phyloP scores from a whole-genome alignment of 2,113 vertebrate species.

The Nycticryphes semicollaris region DNA sequence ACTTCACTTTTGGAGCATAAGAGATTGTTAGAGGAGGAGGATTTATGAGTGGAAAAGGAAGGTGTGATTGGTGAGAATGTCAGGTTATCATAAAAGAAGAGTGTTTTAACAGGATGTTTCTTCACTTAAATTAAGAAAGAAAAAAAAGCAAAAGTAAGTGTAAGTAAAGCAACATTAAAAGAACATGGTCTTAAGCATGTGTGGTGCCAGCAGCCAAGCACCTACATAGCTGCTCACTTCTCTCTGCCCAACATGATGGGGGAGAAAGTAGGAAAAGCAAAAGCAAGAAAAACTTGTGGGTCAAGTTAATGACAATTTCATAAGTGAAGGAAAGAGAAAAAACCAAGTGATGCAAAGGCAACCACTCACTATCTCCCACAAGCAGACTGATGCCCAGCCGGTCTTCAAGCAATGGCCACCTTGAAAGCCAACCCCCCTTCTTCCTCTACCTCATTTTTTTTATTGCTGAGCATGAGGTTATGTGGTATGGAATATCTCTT shows the following conservation, averaged over 20 bases:
- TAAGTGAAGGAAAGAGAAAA: not conserved
- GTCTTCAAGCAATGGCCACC: not conserved
- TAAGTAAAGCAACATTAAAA: not conserved
- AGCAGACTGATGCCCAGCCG: too few relatives aligned
- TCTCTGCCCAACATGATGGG: too few relatives aligned
- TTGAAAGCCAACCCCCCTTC: not conserved
- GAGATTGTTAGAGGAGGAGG: not conserved
- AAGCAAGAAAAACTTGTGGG: too few relatives aligned
- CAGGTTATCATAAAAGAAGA: not conserved
- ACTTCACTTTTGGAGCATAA: not conserved
- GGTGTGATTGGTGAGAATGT: not conserved
- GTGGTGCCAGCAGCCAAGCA: not conserved
- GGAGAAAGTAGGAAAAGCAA: too few relatives aligned
- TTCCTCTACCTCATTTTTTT: not conserved
- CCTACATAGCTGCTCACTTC: too few relatives aligned
- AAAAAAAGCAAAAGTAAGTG: not conserved
- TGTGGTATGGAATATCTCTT: too few relatives aligned
- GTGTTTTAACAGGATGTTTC: not conserved
- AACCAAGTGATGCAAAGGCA: not conserved
- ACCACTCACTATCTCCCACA: too few relatives aligned
- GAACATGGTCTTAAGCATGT: not conserved
- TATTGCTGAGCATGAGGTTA: too few relatives aligned
- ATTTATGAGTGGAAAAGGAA: not conserved
- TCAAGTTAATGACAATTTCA: not conserved
- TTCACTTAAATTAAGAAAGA: not conserved